Evolutionary conservation across 2,888 invertebrate genomes (phyloP).

Genomic region (Pammene aurita): DNA sequence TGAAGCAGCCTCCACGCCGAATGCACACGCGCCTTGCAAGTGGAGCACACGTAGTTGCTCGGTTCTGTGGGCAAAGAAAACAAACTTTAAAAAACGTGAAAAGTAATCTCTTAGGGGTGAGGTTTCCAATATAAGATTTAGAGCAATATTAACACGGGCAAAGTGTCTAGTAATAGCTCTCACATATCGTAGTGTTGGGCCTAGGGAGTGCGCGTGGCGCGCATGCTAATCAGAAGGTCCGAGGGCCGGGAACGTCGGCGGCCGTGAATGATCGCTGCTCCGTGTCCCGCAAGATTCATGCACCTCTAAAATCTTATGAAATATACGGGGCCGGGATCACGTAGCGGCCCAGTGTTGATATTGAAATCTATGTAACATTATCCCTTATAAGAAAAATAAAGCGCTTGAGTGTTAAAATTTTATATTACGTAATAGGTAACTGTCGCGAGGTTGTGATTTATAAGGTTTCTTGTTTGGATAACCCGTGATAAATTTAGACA

Average conservation of each 20-base stretch:
- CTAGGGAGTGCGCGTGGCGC: constrained; percentile 74
- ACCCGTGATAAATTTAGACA: not conserved
- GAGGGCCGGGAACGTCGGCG: constrained; percentile 66
- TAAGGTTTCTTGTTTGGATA: not conserved
- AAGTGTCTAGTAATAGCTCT: constrained; percentile 84
- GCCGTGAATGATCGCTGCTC: constrained; percentile 80
- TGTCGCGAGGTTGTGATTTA: not conserved
- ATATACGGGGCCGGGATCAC: constrained; percentile 80
- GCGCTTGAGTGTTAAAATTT: constrained; percentile 27
- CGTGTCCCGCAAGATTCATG: constrained; percentile 83
- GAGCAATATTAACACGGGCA: constrained; percentile 81
- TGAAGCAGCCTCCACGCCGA: constrained; percentile 98
- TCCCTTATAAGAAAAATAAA: constrained; percentile 55
- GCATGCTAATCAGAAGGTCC: constrained; percentile 80
- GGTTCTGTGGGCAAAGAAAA: constrained; percentile 88
- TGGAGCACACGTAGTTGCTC: constrained; percentile 95
- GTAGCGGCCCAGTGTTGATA: constrained; percentile 83
- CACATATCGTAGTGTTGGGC: constrained; percentile 82
- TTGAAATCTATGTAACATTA: constrained; percentile 81
- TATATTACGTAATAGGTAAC: not conserved
- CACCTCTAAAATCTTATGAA: constrained; percentile 84
- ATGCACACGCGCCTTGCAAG: constrained; percentile 94
- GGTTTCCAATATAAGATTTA: constrained; percentile 74
- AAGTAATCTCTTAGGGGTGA: constrained; percentile 52
- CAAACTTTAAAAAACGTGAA: constrained; percentile 47